Conservation (phyloP, 2,888 invertebrate species). For the Polyommatus icarus region DNA sequence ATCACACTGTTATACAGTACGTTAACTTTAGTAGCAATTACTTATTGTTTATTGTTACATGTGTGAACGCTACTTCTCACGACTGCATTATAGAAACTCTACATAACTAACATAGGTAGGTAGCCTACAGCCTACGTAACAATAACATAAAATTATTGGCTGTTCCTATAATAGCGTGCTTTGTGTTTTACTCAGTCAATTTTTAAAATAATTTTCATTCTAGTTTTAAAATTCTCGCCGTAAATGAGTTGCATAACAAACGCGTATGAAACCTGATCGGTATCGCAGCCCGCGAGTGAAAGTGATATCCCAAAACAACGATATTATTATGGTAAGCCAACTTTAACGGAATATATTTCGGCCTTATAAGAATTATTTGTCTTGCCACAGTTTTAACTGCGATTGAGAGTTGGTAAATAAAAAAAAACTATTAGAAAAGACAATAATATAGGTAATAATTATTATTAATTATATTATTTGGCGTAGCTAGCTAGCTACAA, state of each 20-base stretch:
- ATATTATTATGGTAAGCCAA: background rate
- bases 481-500: background rate
- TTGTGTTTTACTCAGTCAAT: background rate
- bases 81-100: background rate
- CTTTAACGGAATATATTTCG: conserved; percentile 11
- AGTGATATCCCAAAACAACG: conserved; percentile 18
- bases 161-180: background rate
- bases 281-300: conserved; percentile 21
- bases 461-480: background rate
- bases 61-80: conserved; percentile 22
- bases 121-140: background rate
- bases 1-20: background rate
- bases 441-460: background rate
- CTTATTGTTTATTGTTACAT: conserved; percentile 32
- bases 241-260: conserved; percentile 23
- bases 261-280: conserved; percentile 20
- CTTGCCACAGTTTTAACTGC: background rate
- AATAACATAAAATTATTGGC: background rate
- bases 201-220: background rate
- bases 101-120: background rate
- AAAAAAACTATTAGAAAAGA: background rate
- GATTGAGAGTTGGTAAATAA: too few relatives aligned
- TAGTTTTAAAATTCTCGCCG: background rate
- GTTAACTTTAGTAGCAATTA: background rate
- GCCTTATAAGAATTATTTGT: background rate